Evolutionary conservation across 2,797 vertebrate genomes (phyloP).

Genomic region (Cyclura pinguis): DNA sequence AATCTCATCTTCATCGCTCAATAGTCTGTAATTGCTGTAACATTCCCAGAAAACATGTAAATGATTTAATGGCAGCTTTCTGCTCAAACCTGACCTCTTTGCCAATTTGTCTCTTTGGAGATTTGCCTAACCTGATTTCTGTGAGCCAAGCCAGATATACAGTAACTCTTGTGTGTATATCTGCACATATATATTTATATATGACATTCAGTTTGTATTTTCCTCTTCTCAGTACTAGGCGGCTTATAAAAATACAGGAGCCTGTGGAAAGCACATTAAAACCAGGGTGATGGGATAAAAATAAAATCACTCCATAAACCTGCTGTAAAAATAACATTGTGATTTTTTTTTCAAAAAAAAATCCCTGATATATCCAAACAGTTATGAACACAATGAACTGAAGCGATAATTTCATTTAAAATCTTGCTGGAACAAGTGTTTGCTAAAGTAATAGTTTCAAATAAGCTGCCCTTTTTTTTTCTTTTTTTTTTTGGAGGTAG

Average conservation of each 20-base stretch:
- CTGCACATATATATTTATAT: not conserved
- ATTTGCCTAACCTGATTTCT: conserved; percentile 1
- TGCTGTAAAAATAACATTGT: not conserved
- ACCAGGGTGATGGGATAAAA: not conserved
- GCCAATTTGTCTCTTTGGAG: conserved; percentile 3
- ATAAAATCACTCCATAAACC: not conserved
- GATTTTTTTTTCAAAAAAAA: not conserved
- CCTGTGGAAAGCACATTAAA: not conserved
- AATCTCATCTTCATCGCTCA: conserved; percentile 10
- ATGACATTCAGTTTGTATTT: not conserved
- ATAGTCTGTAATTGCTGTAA: conserved; percentile 5
- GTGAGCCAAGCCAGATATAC: not conserved
- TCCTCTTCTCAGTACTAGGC: not conserved
- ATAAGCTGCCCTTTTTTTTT: too few relatives aligned
- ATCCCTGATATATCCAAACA: not conserved
- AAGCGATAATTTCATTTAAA: not conserved
- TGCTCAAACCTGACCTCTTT: not conserved
- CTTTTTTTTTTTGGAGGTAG: not conserved
- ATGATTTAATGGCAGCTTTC: conserved; percentile 10
- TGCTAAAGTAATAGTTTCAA: not conserved
- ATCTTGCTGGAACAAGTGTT: not conserved
- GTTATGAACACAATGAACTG: not conserved
- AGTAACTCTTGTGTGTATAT: not conserved
- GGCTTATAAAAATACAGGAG: not conserved
- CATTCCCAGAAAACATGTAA: conserved; percentile 24